phyloP scores from a whole-genome alignment of 1,140 invertebrate species.

The Himalopsyche phryganea region DNA sequence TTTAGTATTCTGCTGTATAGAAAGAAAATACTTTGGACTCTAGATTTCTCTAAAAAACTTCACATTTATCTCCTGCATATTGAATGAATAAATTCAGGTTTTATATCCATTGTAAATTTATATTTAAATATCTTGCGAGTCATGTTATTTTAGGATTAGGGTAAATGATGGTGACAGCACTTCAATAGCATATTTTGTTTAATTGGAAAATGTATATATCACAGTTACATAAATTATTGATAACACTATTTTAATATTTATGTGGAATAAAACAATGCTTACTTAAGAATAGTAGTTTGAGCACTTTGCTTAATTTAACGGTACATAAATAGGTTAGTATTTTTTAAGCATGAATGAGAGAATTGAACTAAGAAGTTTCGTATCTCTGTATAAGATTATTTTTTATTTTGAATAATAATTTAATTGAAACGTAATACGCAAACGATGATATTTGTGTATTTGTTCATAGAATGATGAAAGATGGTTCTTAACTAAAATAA shows the following conservation, averaged over 20 bases:
- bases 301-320: slow-evolving; percentile 44
- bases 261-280: slow-evolving; percentile 34
- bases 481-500: slow-evolving; percentile 24
- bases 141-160: no score
- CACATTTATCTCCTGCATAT: no score
- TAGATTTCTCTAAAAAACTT: no score
- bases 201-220: slow-evolving; percentile 33
- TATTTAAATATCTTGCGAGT: no score
- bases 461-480: slow-evolving; percentile 17
- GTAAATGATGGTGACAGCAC: background rate
- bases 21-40: no score
- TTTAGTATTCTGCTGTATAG: no score
- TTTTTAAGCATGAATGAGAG: slow-evolving; percentile 7
- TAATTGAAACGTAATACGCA: background rate
- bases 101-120: no score
- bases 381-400: no score
- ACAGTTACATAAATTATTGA: slow-evolving; percentile 33
- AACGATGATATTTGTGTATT: background rate
- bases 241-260: slow-evolving; percentile 22
- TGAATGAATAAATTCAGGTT: no score
- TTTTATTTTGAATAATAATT: slow-evolving; percentile 1
- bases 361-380: background rate
- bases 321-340: slow-evolving; percentile 35
- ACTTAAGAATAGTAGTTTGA: slow-evolving; percentile 33
- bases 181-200: slow-evolving; percentile 23